A percentile compares a stretch with the other conserved stretches of the same genome.
Conservation (phyloP, 2,113 vertebrate genomes). For the Marmota monax region DNA sequence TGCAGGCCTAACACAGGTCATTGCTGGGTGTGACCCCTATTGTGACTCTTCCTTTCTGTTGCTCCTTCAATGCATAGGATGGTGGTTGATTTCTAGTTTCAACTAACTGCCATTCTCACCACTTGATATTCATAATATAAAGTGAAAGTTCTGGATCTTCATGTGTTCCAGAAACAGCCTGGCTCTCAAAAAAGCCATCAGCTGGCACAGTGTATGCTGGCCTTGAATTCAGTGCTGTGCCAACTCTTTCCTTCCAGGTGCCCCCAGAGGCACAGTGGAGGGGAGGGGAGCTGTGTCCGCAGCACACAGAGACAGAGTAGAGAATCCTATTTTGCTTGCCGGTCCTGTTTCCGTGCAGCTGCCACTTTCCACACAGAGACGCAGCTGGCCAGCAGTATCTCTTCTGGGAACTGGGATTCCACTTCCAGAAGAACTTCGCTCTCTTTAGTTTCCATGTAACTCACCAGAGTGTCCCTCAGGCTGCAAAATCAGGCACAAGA, state of each 20-base stretch:
- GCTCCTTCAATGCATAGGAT: not conserved
- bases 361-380: conserved; percentile 92
- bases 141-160: not conserved
- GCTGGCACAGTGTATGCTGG: accelerated
- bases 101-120: too few relatives aligned
- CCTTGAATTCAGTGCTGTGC: not conserved
- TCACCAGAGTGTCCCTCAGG: conserved; percentile 89
- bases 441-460: conserved; percentile 91
- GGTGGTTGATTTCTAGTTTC: not conserved
- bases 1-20: too few relatives aligned
- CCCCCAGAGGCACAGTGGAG: accelerated
- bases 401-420: conserved; percentile 88
- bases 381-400: conserved; percentile 89
- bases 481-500: conserved; percentile 84
- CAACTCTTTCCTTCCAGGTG: too few relatives aligned
- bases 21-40: too few relatives aligned
- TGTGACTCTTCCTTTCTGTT: not conserved
- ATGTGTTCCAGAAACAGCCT: not conserved
- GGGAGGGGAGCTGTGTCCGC: too few relatives aligned
- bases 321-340: conserved; percentile 10
- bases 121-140: not conserved
- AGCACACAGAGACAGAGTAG: too few relatives aligned
- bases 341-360: conserved; percentile 87
- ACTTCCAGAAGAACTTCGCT: conserved; percentile 86
- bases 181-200: accelerated